Evolutionary conservation across 2,888 invertebrate genomes (phyloP), one percentile per base, ranked within the genome.

Genomic region (Alcis repandata): DNA sequence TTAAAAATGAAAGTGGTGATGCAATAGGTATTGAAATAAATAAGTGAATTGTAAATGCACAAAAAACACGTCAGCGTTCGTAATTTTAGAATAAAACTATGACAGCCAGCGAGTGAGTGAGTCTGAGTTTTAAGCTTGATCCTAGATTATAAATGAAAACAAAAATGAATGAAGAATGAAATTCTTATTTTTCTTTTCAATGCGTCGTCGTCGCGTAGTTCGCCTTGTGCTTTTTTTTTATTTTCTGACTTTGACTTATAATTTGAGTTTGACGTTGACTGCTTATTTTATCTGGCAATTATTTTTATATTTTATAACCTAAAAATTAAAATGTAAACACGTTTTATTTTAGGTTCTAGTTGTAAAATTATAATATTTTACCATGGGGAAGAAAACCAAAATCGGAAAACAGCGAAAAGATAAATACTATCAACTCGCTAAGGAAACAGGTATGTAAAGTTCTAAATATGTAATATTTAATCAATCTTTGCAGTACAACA

Each of bases 361-460:
- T 41, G 7, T 19, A 1, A 48, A 22, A 20, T 53, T 43, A 15
- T 36, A 54, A 22, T 54, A 20, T 27, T 54, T 53, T 58, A 95
- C 91, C 89, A 99, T 99, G 98, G 98, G 98, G 57, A 98, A 98
- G 88, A 99, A 99, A 89, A 94, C 95, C 11, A 99, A 99, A 96
- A 95, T 98, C 88, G 99, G 99, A 95, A 99, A 99, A 94, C 97
- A 99, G 87, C 96, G 99, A 52, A 98, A 97, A 90, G 99, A 99
- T 95, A 99, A 98, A 94, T 99, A 97, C 91, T 99, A 99, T 92
- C 98, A 98, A 83, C 94, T 99, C 79, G 99, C 99, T 10, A 99
- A 99, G 90, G 99, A 99, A 94, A 98, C 99, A 80, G 99, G 98
- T 98, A 92, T 56, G 32, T 27, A 87, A 85, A 82, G 53, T 38